Conservation (phyloP, 2,113 vertebrate genomes). For the Paedocypris sp. region DNA sequence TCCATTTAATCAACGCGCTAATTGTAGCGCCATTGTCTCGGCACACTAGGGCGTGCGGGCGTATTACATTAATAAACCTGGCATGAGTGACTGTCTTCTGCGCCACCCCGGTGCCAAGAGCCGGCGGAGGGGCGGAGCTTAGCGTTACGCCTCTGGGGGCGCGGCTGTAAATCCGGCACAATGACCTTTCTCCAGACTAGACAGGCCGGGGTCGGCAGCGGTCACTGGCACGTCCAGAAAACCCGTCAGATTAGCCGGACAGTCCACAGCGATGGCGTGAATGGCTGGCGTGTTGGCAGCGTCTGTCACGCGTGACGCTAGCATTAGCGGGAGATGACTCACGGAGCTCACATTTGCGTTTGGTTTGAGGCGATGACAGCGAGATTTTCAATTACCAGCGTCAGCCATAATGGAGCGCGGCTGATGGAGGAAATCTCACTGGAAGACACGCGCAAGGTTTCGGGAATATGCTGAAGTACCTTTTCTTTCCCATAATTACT, state of each 20-base stretch:
- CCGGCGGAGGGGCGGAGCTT: no score
- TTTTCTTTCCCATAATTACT: constrained; percentile 62
- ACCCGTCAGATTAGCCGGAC: no score
- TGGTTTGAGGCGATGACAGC: constrained; percentile 55
- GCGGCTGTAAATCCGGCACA: constrained; percentile 35
- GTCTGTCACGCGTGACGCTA: neutral
- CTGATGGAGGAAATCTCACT: constrained; percentile 47
- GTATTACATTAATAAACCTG: constrained; percentile 31
- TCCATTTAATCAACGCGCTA: constrained; percentile 38
- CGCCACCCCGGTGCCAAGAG: constrained; percentile 24
- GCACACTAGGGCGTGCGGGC: constrained; percentile 13
- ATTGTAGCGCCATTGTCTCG: constrained; percentile 29
- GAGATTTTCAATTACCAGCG: constrained; percentile 62
- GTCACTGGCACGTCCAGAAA: constrained; percentile 21
- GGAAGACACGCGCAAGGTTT: constrained; percentile 55
- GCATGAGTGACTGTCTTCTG: constrained; percentile 18
- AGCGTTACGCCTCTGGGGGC: no score
- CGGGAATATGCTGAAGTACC: constrained; percentile 48
- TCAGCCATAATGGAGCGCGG: constrained; percentile 51
- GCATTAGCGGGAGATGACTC: constrained; percentile 8
- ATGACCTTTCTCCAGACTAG: constrained; percentile 36
- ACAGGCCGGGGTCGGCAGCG: constrained; percentile 22
- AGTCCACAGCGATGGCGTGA: no score
- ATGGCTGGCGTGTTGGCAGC: neutral
- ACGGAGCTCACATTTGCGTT: constrained; percentile 21